Evolutionary conservation across 2,113 vertebrate species (phyloP), one percentile per base, ranked within the genome.

Genomic region (Actenoides lindsayi): DNA sequence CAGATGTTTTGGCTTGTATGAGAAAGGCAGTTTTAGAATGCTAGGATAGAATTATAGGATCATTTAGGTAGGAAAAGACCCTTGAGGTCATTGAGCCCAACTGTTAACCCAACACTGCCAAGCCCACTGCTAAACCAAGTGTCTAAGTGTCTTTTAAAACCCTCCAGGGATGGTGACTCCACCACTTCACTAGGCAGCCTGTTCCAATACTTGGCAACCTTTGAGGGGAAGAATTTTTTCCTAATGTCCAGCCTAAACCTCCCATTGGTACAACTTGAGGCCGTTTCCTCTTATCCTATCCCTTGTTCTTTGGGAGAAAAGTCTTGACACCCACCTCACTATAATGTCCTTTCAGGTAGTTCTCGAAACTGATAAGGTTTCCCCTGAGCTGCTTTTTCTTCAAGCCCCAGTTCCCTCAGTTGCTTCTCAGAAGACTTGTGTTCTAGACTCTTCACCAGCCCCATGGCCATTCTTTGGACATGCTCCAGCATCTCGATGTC

Each of bases 361-460:
- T 39, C 33, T 23, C 39, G 42, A 57, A 24, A 42, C 5, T 1
- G 1, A 25, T 16, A 9, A 75, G 41, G 15, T 51, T 42, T 41
- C n/a, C 35, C 3, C 15, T 41, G 5, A 30, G 19, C 30, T 35
- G 50, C 53, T 35, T 59, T 4, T 77, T 68, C 63, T 68, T 24
- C 44, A 50, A 44, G 0, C 30, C n/a, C 7, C n/a, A 75, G 28
- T 2, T 57, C n/a, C n/a, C 30, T 41, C 42, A 76, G 42, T 12
- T 0, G 1, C 6, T 76, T 15, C n/a, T n/a, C 30, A 6, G 2
- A 11, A 4, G 1, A 12, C 21, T n/a, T 76, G 14, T 15, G 0
- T n/a, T 67, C 70, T 0, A 56, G 59, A 33, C 8, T 11, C 16
- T 7, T 21, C 70, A 10, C 10, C 59, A 48, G 11, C 70, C n/a